These are phyloP conservation scores for Caretta caretta DNA, from an alignment of 2,113 vertebrate genomes.

Conservation along the genomic window DNA sequence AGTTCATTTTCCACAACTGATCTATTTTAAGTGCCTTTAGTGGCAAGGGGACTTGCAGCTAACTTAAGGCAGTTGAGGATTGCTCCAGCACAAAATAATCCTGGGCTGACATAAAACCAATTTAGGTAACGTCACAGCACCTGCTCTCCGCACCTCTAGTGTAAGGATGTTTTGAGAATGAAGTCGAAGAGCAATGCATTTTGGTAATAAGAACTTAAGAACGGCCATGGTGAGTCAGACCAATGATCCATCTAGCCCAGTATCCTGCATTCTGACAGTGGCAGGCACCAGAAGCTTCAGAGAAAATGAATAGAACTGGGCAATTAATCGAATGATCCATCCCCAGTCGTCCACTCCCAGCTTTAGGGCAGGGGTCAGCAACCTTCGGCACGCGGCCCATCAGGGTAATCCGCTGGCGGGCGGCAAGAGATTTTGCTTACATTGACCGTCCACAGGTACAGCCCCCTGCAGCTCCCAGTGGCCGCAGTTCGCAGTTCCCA, in stretches of 20 bases:
- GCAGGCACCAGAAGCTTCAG: not conserved
- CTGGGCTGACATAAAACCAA: conserved; percentile 36
- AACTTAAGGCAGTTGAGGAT: not conserved
- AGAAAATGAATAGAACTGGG: not conserved
- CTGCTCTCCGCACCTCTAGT: conserved; percentile 43
- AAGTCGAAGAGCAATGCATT: not conserved
- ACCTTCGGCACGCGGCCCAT: no score
- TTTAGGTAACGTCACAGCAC: not conserved
- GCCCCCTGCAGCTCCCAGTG: no score
- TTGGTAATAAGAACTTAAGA: not conserved
- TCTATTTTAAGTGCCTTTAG: not conserved
- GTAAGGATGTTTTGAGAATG: not conserved
- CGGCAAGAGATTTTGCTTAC: no score
- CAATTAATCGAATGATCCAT: not conserved
- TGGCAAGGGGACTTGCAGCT: not conserved
- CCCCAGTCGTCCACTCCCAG: not conserved
- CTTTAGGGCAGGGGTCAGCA: not conserved
- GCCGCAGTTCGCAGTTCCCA: no score
- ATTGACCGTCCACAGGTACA: no score
- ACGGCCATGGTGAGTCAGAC: not conserved
- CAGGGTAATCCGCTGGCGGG: no score
- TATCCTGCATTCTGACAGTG: not conserved
- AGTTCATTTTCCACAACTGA: not conserved
- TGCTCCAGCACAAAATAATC: conserved; percentile 12
- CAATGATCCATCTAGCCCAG: not conserved